Evolutionary conservation across 2,113 vertebrate genomes (phyloP), one percentile per base, ranked within the genome.

Genomic region (Rhombomys opimus): DNA sequence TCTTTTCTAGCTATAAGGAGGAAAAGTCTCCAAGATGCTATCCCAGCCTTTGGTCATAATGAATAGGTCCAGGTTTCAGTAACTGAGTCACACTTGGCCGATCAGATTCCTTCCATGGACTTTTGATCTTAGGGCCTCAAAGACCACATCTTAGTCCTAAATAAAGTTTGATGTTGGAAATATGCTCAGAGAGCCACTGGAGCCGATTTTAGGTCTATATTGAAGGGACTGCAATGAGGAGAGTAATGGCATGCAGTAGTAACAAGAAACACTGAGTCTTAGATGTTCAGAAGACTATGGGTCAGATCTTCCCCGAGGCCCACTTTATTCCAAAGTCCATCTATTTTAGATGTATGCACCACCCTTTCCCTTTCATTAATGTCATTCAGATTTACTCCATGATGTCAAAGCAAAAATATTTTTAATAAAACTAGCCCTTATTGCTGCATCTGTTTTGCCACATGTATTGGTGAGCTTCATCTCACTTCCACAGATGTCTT

Each of bases 81-180:
- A 75, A 84, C 0, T 78, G 38, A 89, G 4, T 3, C 65, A 91
- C 7, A 17, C 10, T 91, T 91, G 61, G 11, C 92, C n/a, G 72
- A 18, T 88, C 20, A 65, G 11, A 91, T 38, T 85, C 52, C 81
- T 81, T 77, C 77, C 41, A n/a, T 38, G 12, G 13, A 38, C 41
- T 86, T 96, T 59, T 92, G 27, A 57, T 68, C 73, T 91, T 41
- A 82, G 50, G 54, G 59, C 68, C 18, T 68, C 70, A 80, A n/a
- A 80, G 35, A 67, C 52, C 10, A 50, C 17, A 88, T 90, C 15
- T 96, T 57, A 59, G 27, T 68, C 13, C 63, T 73, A 90, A 85
- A 27, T 14, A 27, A 77, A 90, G 22, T 25, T n/a, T 84, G 38
- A 68, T 67, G 46, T 30, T 59, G 12, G 46, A 76, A 35, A 52